A percentile compares a stretch with the other conserved stretches of the same genome.
These are phyloP conservation scores for Scomberomorus guttatus DNA, from an alignment of 2,797 vertebrate genomes.

Conservation along the genomic window DNA sequence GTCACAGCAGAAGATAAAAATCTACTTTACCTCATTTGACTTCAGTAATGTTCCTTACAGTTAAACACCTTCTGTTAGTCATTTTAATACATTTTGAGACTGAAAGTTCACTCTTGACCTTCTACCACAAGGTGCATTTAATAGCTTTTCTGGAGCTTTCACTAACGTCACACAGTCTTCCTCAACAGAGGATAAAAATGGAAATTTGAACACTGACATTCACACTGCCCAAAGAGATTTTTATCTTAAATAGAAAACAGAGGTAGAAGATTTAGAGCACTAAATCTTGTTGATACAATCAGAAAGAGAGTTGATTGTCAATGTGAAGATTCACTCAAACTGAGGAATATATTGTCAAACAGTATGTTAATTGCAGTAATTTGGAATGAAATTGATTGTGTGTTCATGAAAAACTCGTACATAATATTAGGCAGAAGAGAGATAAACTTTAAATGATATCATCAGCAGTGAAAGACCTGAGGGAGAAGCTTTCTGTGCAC, in stretches of 20 bases:
- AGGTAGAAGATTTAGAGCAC: constrained; percentile 65
- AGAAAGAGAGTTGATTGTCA: constrained; percentile 46
- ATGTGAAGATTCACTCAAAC: constrained; percentile 33
- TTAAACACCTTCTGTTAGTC: not conserved
- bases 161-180: not conserved
- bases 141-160: not conserved
- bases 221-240: constrained; percentile 47
- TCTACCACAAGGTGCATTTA: not conserved
- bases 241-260: constrained; percentile 61
- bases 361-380: not conserved
- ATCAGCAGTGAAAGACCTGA: constrained; percentile 51
- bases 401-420: constrained; percentile 20
- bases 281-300: constrained; percentile 7
- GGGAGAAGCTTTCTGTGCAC: constrained; percentile 48
- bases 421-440: constrained; percentile 29
- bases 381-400: not conserved
- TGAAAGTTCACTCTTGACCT: not conserved
- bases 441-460: constrained; percentile 17
- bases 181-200: not conserved
- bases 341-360: not conserved
- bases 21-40: constrained; percentile 40
- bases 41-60: constrained; percentile 15
- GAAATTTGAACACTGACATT: constrained; percentile 13
- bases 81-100: not conserved
- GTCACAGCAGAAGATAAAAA: no score